Evolutionary conservation across 2,888 invertebrate species (phyloP).

Genomic region (Trachelus tabidus): DNA sequence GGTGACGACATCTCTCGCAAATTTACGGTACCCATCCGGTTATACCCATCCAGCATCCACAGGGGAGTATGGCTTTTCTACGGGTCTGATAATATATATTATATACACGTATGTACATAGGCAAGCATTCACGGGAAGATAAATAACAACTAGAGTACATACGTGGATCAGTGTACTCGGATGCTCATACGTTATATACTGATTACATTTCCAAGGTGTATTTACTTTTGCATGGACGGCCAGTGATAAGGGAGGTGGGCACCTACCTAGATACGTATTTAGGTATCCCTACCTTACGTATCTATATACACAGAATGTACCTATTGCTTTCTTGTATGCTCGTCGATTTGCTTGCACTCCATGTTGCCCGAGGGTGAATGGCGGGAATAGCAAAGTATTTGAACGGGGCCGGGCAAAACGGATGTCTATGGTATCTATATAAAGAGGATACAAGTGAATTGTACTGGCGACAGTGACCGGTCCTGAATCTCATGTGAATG

Average conservation of each 20-base stretch:
- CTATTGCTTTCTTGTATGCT: background rate
- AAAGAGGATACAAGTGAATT: background rate
- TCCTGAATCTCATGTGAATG: background rate
- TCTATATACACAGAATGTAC: background rate
- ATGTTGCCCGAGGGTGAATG: background rate
- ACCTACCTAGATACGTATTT: background rate
- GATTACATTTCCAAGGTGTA: background rate
- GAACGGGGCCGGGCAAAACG: background rate
- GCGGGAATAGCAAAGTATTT: background rate
- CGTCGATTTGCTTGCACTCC: background rate
- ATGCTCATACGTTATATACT: background rate
- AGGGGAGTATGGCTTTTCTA: background rate
- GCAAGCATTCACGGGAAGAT: background rate
- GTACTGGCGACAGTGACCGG: background rate
- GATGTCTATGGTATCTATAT: background rate
- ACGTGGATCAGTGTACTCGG: background rate
- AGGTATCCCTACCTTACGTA: background rate
- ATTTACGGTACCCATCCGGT: background rate
- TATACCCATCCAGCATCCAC: background rate
- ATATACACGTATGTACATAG: background rate
- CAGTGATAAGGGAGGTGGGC: background rate
- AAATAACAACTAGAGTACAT: background rate
- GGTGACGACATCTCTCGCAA: background rate
- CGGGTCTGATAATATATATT: background rate
- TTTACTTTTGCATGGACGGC: background rate